These are phyloP conservation scores for Falco cherrug DNA, from an alignment of 2,797 vertebrate genomes.

Conservation along the genomic window DNA sequence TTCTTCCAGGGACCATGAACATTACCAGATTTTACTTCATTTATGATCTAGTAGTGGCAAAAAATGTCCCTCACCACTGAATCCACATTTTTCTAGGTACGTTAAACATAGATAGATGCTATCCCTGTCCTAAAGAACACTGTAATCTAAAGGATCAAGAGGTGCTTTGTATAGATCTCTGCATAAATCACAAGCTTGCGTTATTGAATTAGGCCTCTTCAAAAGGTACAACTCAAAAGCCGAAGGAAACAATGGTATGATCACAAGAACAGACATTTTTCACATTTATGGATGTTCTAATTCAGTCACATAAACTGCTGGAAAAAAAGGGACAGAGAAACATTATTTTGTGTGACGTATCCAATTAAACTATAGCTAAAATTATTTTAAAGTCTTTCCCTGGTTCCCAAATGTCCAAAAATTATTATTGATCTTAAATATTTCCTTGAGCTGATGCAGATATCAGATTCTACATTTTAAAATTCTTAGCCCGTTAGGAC, in stretches of 20 bases:
- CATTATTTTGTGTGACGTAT: not conserved
- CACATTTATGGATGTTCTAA: not conserved
- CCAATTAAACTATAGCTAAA: not conserved
- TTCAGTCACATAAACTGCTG: not conserved
- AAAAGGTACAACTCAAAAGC: not conserved
- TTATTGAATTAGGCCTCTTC: not conserved
- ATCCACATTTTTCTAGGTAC: not conserved
- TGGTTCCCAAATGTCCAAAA: not conserved
- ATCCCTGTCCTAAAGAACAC: not conserved
- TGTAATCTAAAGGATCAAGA: not conserved
- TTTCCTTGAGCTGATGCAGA: not conserved
- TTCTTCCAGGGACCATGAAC: not conserved
- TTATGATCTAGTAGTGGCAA: not conserved
- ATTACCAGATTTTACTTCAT: not conserved
- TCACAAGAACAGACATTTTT: not conserved
- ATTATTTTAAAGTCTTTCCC: not conserved
- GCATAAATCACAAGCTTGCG: not conserved
- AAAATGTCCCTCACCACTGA: not conserved
- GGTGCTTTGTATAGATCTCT: not conserved
- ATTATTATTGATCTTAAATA: not conserved
- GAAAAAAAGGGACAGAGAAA: not conserved
- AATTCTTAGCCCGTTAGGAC: not conserved
- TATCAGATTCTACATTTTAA: not conserved
- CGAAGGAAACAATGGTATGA: not conserved
- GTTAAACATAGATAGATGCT: not conserved